Conservation (phyloP, 2,113 vertebrate species). For the Bos indicus region DNA sequence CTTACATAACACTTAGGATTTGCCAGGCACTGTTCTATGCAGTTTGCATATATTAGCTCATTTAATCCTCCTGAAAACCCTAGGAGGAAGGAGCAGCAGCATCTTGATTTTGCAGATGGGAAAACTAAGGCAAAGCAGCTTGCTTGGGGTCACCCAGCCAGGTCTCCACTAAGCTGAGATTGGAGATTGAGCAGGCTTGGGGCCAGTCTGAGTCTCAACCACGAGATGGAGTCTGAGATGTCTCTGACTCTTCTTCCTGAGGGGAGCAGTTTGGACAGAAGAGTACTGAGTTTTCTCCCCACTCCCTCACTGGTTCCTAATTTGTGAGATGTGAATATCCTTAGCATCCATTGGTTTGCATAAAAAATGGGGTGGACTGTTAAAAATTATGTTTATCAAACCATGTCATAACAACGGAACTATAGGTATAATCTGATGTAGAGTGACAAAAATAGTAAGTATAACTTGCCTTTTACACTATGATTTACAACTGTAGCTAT, state of each 20-base stretch:
- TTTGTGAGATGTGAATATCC: background rate
- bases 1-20: background rate
- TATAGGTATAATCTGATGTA: background rate
- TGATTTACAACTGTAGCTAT: background rate
- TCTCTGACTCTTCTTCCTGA: background rate
- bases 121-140: background rate
- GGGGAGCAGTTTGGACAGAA: background rate
- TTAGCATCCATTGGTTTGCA: background rate
- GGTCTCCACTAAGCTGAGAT: accelerated
- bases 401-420: background rate
- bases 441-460: background rate
- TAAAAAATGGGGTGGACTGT: background rate
- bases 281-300: background rate
- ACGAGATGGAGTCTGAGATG: background rate
- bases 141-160: background rate
- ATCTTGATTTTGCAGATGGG: background rate
- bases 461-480: background rate
- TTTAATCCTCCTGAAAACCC: background rate
- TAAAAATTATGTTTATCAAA: background rate
- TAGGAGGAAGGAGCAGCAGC: background rate
- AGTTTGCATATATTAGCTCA: background rate
- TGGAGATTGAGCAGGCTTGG: background rate
- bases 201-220: too few relatives aligned
- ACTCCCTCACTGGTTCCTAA: background rate
- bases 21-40: background rate